Conservation (phyloP, 2,888 invertebrate species). For the Chymomyza amoena region DNA sequence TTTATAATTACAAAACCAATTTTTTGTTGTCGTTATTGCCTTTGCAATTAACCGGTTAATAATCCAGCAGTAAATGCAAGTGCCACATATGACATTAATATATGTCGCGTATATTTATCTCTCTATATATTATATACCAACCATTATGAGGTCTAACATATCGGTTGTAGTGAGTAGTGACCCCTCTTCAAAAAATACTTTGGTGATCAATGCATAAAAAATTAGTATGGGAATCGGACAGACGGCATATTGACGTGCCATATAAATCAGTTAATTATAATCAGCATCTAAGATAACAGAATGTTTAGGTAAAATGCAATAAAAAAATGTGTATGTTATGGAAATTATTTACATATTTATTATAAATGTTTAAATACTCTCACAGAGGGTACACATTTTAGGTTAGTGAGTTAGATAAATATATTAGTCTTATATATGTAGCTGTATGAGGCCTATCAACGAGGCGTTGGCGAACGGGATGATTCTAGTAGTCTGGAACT, state of each 20-base stretch:
- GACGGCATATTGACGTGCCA: conserved; percentile 21
- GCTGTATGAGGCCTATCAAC: no score
- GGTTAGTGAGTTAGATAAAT: no score
- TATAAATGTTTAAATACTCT: not conserved
- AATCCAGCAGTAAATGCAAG: conserved; percentile 23
- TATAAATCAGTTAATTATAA: conserved; percentile 64
- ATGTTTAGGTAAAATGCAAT: conserved; percentile 16
- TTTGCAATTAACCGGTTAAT: conserved; percentile 44
- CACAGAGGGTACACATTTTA: not conserved
- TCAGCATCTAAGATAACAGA: conserved; percentile 63
- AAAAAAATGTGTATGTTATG: conserved; percentile 35
- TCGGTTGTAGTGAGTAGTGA: not conserved
- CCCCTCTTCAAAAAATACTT: not conserved
- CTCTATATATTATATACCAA: not conserved
- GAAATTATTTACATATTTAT: conserved; percentile 47
- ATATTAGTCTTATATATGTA: no score
- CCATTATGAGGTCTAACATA: no score
- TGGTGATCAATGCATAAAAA: conserved; percentile 70
- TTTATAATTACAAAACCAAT: conserved; percentile 63
- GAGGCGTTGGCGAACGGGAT: no score
- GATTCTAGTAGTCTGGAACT: no score
- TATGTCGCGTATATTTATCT: not conserved
- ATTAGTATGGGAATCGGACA: conserved; percentile 41
- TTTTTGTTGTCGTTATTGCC: conserved; percentile 9
- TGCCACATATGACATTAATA: conserved; percentile 21